Base-by-base conservation (phyloP, 2,888 invertebrate genomes). In the Andrena camellia region DNA sequence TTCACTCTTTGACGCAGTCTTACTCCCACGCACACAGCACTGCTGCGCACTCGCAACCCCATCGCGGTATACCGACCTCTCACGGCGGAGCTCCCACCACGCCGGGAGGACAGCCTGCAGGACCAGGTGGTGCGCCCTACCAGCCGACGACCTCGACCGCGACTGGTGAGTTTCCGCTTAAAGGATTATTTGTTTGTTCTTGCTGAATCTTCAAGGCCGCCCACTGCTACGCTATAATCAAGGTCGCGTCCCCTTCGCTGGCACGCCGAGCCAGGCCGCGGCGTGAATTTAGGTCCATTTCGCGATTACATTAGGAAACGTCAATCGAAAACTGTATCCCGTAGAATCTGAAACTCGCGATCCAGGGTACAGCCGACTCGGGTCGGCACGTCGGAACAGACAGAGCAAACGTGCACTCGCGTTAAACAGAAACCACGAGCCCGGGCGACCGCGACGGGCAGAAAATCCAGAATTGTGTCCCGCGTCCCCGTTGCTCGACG, bases 11-110 rank as follows among this genome's bases (percentile, higher is more conserved):
- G 83, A 96, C 96, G 90, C 96, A 96, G 85, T 96, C 96, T 88
- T 97, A 97, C 94, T 96, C 96, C 89, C 97, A 97, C 88, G 93
- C 96, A 97, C 89, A 96, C 92, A 96, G 97, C 86, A 96, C 97
- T 35, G 97, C 97, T 57, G 97, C 97, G 26, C 97, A 97, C 90
- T 96, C 97, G 87, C 97, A 97, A 92, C 97, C 97, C 88, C 95
- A 93, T 90, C 93, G 94, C 71, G 94, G 93, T 63, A 93, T 94
- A 78, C 92, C 94, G 78, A 92, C 92, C 85, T 93, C 93, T 85
- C 93, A 93, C 89, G 95, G 86, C 93, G 95, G 88, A 95, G 96
- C 93, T 96, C 97, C 87, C 97, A 97, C 94, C 93, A 96, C 89
- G 94, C 96, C 88, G 95, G 96, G 92, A 95, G 95, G 90, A 90